Percentiles rank a stretch among this genome's conserved stretches.
Evolutionary conservation across 2,888 invertebrate genomes (phyloP).

Genomic region (Melanchra persicariae): DNA sequence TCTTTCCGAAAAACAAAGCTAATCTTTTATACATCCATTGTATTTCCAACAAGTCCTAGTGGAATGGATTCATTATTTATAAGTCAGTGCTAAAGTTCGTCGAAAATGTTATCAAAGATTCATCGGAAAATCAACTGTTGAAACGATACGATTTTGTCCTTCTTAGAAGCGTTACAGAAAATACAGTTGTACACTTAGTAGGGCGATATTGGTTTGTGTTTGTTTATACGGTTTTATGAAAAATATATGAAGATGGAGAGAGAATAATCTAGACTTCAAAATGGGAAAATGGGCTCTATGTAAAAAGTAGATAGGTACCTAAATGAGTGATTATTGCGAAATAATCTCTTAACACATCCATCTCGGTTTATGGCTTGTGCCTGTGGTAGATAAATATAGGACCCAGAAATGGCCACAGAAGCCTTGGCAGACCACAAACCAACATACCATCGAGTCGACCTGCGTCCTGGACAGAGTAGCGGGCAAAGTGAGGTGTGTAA

Average conservation of each 20-base stretch:
- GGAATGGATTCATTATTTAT: slow-evolving; percentile 17
- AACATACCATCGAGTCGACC: too few species aligned
- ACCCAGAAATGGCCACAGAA: not conserved
- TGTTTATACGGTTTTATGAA: not conserved
- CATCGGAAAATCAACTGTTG: slow-evolving; percentile 5
- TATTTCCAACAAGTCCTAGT: slow-evolving; percentile 12
- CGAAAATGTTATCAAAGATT: slow-evolving; percentile 44
- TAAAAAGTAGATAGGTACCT: too few species aligned
- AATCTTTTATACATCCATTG: not conserved
- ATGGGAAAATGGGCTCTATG: not conserved
- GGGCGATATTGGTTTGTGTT: not conserved
- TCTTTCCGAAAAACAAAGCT: not conserved
- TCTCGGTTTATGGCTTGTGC: not conserved
- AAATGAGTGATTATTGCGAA: too few species aligned
- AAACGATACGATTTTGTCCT: not conserved
- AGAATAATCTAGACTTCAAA: not conserved
- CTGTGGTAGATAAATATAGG: not conserved
- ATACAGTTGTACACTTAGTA: not conserved
- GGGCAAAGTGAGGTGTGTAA: too few species aligned
- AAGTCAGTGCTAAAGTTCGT: slow-evolving; percentile 17
- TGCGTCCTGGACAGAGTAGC: too few species aligned
- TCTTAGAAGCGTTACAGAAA: slow-evolving; percentile 16
- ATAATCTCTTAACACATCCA: too few species aligned
- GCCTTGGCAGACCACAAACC: not conserved
- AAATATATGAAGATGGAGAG: not conserved